Percentiles rank a stretch among this genome's conserved stretches.
Conservation (phyloP, 2,888 invertebrate species). For the Adineta ricciae region DNA sequence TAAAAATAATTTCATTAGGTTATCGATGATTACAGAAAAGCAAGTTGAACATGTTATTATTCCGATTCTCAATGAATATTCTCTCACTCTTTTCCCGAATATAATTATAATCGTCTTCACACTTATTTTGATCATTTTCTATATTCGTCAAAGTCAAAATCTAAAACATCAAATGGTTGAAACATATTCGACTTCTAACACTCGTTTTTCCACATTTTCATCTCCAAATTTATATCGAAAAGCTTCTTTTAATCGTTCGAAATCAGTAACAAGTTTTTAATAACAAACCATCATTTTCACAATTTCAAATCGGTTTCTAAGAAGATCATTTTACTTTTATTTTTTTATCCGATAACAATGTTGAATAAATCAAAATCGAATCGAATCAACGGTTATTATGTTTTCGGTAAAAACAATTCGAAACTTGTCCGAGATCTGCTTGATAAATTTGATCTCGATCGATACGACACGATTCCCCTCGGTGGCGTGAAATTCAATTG, state of each 20-base stretch:
- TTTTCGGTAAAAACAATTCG: neutral
- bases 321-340: too few relatives aligned
- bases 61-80: neutral
- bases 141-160: neutral
- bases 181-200: neutral
- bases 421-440: neutral
- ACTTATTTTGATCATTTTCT: neutral
- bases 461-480: neutral
- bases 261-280: neutral
- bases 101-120: neutral
- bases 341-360: too few relatives aligned
- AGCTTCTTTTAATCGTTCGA: neutral
- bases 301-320: too few relatives aligned
- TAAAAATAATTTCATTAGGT: too few relatives aligned
- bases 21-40: neutral
- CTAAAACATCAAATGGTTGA: neutral
- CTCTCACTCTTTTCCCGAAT: neutral
- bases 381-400: neutral
- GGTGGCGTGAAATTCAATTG: conserved; percentile 4
- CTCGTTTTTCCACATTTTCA: neutral
- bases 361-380: too few relatives aligned
- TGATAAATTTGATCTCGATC: neutral
- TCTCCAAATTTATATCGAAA: neutral
- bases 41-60: neutral
- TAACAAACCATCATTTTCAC: too few relatives aligned